These are phyloP conservation scores for Amphilophus citrinellus DNA, from an alignment of 2,113 vertebrate genomes.

Conservation along the genomic window DNA sequence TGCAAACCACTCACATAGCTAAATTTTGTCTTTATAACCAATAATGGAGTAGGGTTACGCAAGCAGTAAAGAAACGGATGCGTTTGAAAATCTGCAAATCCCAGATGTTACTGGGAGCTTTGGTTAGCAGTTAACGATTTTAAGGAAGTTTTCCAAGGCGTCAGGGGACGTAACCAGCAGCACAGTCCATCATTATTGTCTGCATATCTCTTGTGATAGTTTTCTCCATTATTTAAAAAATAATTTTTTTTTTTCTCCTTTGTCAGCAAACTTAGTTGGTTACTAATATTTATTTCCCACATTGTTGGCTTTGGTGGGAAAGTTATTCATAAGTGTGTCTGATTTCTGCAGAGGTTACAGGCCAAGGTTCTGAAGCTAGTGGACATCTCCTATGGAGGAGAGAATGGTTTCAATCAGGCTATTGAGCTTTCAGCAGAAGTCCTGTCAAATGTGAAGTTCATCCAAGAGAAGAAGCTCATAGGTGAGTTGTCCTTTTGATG, in stretches of 20 bases:
- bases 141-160: background rate
- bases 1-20: background rate
- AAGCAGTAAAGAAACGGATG: background rate
- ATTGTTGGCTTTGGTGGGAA: background rate
- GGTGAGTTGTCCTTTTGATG: conserved; percentile 74
- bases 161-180: background rate
- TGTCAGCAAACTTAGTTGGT: background rate
- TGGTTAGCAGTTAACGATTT: background rate
- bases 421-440: conserved; percentile 99
- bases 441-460: conserved; percentile 99
- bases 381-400: conserved; percentile 99
- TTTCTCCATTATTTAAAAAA: too few species aligned
- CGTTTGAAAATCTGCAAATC: background rate
- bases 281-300: background rate
- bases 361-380: conserved; percentile 99
- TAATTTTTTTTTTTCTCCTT: background rate
- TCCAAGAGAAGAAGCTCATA: conserved; percentile 99
- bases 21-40: background rate
- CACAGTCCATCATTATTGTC: background rate
- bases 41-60: background rate
- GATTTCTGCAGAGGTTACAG: conserved; percentile 90
- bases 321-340: background rate
- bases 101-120: background rate
- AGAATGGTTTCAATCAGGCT: conserved; percentile 99
- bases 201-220: background rate